Conservation (phyloP, 1,140 invertebrate genomes). For the Papilio xuthus region DNA sequence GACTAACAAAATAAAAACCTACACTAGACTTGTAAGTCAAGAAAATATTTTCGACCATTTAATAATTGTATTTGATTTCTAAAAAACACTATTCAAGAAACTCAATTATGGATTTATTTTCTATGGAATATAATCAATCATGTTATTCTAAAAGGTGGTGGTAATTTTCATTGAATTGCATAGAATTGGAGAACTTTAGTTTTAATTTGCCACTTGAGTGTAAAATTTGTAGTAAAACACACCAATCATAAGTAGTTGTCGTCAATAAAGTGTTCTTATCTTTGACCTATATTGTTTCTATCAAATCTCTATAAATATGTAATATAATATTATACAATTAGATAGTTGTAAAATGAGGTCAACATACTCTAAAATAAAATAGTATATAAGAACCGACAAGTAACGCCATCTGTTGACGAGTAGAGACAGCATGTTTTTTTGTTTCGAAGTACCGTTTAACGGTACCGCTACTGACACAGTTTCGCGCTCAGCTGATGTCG, state of each 20-base stretch:
- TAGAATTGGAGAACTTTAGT: conserved; percentile 31
- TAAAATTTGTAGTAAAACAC: not conserved
- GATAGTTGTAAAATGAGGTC: conserved; percentile 31
- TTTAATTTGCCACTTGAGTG: conserved; percentile 25
- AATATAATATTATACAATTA: conserved; percentile 32
- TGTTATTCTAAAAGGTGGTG: not conserved
- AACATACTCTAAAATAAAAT: conserved; percentile 38
- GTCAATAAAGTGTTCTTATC: conserved; percentile 51
- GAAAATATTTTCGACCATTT: no score
- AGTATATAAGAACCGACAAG: conserved; percentile 35
- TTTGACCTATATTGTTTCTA: conserved; percentile 52
- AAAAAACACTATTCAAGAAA: no score
- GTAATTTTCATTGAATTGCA: not conserved
- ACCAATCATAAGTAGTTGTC: conserved; percentile 46
- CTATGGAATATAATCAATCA: not conserved
- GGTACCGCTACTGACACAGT: conserved; percentile 74
- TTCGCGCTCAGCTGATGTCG: conserved; percentile 71
- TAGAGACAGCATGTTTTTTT: conserved; percentile 58
- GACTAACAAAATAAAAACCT: no score
- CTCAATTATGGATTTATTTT: not conserved
- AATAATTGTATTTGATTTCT: no score
- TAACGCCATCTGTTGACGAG: conserved; percentile 70
- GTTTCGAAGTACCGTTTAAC: conserved; percentile 62
- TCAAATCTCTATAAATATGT: conserved; percentile 14
- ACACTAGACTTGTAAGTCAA: no score